These are phyloP conservation scores for Anguilla obscura DNA, from an alignment of 2,797 vertebrate genomes.

Conservation along the genomic window DNA sequence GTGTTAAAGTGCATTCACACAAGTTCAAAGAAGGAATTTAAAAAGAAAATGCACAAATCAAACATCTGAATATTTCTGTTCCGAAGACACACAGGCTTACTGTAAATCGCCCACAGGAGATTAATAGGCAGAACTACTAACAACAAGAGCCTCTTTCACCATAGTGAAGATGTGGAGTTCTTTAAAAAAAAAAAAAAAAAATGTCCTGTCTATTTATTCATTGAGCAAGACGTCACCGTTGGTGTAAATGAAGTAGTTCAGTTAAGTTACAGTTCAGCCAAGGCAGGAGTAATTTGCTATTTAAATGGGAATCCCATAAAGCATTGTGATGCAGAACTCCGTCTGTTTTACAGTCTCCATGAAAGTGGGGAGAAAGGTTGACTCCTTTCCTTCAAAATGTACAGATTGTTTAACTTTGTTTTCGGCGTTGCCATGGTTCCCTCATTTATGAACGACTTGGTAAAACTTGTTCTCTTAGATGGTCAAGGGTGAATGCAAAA, in stretches of 20 bases:
- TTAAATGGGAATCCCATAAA: neutral
- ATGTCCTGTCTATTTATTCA: neutral
- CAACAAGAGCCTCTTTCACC: neutral
- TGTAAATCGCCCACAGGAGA: neutral
- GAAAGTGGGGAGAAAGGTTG: neutral
- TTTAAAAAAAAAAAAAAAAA: neutral
- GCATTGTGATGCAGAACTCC: neutral
- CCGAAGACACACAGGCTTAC: neutral
- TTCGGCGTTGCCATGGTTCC: conserved; percentile 10
- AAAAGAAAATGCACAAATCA: neutral
- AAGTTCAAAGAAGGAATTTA: neutral
- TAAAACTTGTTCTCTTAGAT: conserved; percentile 22
- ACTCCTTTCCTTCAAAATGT: neutral
- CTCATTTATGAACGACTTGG: conserved; percentile 5
- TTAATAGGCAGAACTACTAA: neutral
- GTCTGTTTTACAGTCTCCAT: neutral
- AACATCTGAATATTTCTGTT: neutral
- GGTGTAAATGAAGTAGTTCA: neutral
- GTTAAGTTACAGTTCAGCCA: neutral
- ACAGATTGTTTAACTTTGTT: conserved; percentile 1
- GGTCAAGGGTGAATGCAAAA: neutral
- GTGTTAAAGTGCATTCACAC: neutral
- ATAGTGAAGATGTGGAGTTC: neutral
- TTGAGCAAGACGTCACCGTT: neutral
- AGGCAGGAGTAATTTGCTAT: neutral